Conservation (phyloP, 2,888 invertebrate species). For the Drymonia ruficornis region DNA sequence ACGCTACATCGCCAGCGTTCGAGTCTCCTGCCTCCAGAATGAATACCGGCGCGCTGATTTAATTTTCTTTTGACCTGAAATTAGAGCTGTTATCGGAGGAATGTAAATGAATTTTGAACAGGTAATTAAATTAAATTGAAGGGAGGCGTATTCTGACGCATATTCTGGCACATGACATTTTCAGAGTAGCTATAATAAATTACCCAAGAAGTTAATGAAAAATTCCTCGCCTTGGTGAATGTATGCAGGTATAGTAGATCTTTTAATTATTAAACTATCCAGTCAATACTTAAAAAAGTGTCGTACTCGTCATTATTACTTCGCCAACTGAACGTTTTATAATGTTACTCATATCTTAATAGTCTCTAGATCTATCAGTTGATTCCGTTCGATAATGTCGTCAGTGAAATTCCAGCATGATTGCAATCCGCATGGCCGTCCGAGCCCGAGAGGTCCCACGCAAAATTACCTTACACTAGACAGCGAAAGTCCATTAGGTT, state of each 20-base stretch:
- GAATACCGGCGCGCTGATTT: conserved; percentile 47
- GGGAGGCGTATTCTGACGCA: not conserved
- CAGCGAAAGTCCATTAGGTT: conserved; percentile 83
- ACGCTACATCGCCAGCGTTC: conserved; percentile 49
- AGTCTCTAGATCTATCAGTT: not conserved
- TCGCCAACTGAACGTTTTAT: no score
- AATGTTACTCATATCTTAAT: not conserved
- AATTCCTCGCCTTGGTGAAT: no score
- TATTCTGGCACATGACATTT: conserved; percentile 3
- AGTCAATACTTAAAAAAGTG: no score
- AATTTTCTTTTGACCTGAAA: conserved; percentile 47
- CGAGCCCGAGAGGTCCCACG: conserved; percentile 58
- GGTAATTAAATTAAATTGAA: conserved; percentile 19
- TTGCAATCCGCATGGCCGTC: conserved; percentile 61
- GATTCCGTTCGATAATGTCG: not conserved
- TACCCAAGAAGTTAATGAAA: not conserved
- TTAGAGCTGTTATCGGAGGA: conserved; percentile 32
- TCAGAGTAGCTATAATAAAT: not conserved
- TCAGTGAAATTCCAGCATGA: conserved; percentile 51
- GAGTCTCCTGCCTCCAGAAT: conserved; percentile 41
- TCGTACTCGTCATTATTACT: no score
- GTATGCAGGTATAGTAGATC: no score
- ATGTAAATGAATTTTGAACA: conserved; percentile 30
- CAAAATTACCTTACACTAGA: conserved; percentile 73
- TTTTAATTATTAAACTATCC: no score